Evolutionary conservation across 2,113 vertebrate genomes (phyloP).

Genomic region (Hipposideros armiger): DNA sequence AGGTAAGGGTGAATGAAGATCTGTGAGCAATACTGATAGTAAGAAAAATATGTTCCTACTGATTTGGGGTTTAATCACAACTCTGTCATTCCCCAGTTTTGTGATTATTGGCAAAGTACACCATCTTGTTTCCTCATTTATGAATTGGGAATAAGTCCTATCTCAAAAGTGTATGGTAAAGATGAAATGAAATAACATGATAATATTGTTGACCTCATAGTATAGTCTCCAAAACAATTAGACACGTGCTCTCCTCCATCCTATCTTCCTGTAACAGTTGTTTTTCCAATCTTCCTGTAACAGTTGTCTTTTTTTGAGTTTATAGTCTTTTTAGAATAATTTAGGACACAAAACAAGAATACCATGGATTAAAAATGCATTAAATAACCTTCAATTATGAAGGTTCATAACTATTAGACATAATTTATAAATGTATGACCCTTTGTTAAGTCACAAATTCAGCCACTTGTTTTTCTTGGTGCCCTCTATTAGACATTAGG

Average conservation of each 20-base stretch:
- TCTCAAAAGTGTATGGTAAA: constrained; percentile 18
- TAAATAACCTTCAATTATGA: constrained; percentile 40
- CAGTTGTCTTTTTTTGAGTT: background rate
- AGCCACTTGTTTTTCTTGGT: constrained; percentile 23
- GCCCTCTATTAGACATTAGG: background rate
- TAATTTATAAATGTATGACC: background rate
- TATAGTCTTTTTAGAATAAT: background rate
- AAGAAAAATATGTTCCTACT: background rate
- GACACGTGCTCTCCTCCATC: background rate
- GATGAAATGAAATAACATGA: background rate
- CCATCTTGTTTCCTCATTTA: constrained; percentile 1
- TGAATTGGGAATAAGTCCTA: background rate
- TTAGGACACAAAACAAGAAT: background rate
- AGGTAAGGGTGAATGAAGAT: background rate
- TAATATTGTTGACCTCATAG: background rate
- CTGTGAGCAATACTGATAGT: background rate
- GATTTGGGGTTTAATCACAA: background rate
- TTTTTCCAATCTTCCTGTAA: background rate
- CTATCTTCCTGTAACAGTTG: background rate
- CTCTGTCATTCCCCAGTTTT: background rate
- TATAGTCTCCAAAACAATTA: background rate
- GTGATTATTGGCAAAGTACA: background rate
- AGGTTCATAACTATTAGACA: background rate
- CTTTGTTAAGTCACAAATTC: constrained; percentile 30
- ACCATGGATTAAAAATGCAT: background rate